phyloP scores from a whole-genome alignment of 2,113 vertebrate genomes.

The Cottus gobio region DNA sequence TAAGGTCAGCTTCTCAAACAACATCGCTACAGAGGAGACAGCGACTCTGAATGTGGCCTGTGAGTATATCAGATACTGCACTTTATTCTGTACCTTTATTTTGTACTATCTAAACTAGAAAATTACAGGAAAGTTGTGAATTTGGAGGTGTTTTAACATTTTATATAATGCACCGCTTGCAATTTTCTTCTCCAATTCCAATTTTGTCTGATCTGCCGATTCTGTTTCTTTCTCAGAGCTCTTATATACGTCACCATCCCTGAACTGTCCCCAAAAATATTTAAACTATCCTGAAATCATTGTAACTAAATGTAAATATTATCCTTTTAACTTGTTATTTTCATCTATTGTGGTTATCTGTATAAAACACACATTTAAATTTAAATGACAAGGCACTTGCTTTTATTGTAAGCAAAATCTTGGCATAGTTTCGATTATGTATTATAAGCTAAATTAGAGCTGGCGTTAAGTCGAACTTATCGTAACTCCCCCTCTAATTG shows the following conservation, averaged over 20 bases:
- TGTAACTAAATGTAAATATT: no score
- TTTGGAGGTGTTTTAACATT: neutral
- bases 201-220: neutral
- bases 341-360: no score
- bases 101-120: neutral
- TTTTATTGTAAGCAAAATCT: no score
- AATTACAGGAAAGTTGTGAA: neutral
- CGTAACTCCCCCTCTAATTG: no score
- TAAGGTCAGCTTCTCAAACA: constrained; percentile 35
- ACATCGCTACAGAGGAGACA: neutral
- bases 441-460: no score
- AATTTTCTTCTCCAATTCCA: neutral
- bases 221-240: neutral
- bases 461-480: no score
- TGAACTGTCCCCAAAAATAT: neutral
- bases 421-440: no score
- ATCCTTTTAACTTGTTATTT: no score
- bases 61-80: neutral
- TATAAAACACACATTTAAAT: no score
- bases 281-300: no score
- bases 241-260: neutral
- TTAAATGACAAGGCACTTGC: no score
- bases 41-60: constrained; percentile 20
- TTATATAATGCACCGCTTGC: neutral
- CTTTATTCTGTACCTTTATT: neutral